These are phyloP conservation scores for Nyctalus aviator DNA, from an alignment of 2,797 vertebrate species.

Conservation along the genomic window DNA sequence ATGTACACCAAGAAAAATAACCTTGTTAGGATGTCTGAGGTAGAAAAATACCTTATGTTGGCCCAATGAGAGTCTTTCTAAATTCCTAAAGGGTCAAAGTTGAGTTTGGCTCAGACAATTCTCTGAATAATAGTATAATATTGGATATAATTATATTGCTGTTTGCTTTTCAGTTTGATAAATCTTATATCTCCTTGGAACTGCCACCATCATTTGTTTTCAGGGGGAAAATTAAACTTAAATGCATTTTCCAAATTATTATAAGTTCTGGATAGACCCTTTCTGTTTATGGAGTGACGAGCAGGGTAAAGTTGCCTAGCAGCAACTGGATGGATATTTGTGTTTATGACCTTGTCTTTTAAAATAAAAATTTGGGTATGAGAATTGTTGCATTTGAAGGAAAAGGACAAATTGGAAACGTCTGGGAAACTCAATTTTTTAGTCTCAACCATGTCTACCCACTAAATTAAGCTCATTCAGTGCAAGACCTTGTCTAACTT, in stretches of 20 bases:
- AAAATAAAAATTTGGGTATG: neutral
- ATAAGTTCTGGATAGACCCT: neutral
- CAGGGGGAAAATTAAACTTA: conserved; percentile 20
- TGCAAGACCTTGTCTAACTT: neutral
- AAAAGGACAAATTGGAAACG: conserved; percentile 21
- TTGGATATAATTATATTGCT: neutral
- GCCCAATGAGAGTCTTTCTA: neutral
- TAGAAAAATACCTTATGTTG: conserved; percentile 50
- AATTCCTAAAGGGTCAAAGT: conserved; percentile 2
- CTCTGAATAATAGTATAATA: conserved; percentile 6
- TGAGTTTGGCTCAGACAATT: conserved; percentile 41
- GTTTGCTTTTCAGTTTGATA: conserved; percentile 34
- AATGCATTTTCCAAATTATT: neutral
- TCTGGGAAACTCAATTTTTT: neutral
- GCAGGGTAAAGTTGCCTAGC: neutral
- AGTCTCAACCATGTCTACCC: neutral
- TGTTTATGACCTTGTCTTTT: conserved; percentile 15
- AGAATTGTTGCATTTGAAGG: neutral
- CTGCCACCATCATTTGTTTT: neutral
- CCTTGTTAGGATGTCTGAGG: conserved; percentile 52
- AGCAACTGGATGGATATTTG: neutral
- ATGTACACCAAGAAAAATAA: conserved; percentile 55
- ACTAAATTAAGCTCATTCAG: neutral
- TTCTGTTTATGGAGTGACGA: neutral
- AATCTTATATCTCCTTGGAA: conserved; percentile 49